Evolutionary conservation across 64 coral and sea anemone genomes (phyloP).

Genomic region (Exaiptasia diaphana): DNA sequence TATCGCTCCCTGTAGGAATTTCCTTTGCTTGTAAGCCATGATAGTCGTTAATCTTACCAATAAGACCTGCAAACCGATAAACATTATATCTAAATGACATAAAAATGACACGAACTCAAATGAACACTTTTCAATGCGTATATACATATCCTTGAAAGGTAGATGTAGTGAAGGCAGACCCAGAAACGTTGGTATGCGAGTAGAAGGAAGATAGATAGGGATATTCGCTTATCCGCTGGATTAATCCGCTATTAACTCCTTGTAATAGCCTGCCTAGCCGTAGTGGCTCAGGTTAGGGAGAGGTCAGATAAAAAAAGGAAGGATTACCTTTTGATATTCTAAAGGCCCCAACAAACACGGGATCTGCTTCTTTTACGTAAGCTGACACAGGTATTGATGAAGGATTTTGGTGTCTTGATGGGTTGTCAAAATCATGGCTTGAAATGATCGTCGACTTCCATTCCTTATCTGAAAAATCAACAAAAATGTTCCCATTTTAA

Average conservation of each 20-base stretch:
- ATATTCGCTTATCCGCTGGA: too few relatives aligned
- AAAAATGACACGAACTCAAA: too few relatives aligned
- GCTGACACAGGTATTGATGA: slow-evolving; percentile 38
- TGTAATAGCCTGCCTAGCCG: too few relatives aligned
- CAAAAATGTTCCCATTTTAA: too few relatives aligned
- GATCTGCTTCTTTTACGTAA: slow-evolving; percentile 44
- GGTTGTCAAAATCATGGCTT: slow-evolving; percentile 73
- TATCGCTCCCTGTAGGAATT: slow-evolving; percentile 14
- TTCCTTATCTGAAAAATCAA: slow-evolving; percentile 51
- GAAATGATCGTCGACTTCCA: slow-evolving; percentile 67
- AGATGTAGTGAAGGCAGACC: too few relatives aligned
- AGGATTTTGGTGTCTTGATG: slow-evolving; percentile 70
- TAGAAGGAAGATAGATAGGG: too few relatives aligned
- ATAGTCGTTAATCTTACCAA: slow-evolving; percentile 66
- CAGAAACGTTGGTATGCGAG: too few relatives aligned
- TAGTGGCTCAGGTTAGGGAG: too few relatives aligned
- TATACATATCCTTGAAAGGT: too few relatives aligned
- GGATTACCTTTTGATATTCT: slow-evolving; percentile 56
- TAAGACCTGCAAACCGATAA: slow-evolving; percentile 31
- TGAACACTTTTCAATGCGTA: too few relatives aligned
- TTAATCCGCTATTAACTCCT: too few relatives aligned
- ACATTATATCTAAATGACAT: neutral
- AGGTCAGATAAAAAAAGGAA: too few relatives aligned
- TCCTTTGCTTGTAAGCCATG: slow-evolving; percentile 42
- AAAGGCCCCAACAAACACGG: slow-evolving; percentile 59